Base-by-base conservation (phyloP, 2,113 vertebrate genomes). In the Lepidothrix coronata region DNA sequence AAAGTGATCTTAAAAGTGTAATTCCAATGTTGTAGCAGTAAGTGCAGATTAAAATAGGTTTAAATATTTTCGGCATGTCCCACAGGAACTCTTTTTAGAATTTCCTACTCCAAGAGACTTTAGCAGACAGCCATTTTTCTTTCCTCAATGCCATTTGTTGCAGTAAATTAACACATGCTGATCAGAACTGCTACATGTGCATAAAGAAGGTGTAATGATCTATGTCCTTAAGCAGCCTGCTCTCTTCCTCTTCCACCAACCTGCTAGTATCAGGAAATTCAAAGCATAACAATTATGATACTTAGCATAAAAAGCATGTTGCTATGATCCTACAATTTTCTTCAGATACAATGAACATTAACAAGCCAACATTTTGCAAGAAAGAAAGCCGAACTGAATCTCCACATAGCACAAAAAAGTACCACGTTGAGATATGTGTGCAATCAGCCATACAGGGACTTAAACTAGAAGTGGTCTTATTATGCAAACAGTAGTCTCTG, bases 401-500 rank as follows among this genome's bases (percentile, higher is more conserved):
- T 95, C 76, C 94, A 91, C 68, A 89, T 8, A 52, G 58, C 84
- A 70, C 73, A 82, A 93, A 96, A 95, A 95, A 75, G 44, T 71
- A 95, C 83, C 90, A 23, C 2, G 6, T 82, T 94, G 65, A 44
- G 11, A 95, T 85, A 92, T 18, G 31, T 93, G 96, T 96, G 96
- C 95, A 97, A 95, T 97, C 97, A 97, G 72, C 94, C 96, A 92
- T 97, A 95, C 84, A 95, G 81, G 65, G 81, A 97, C 57, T 97
- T 96, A 96, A 97, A 97, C 85, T 93, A 96, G 97, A 97, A 97
- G 92, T 94, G 57, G 59, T 96, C 82, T 97, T 97, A 97, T 98
- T 98, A 98, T 97, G 97, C 97, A 97, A 98, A 98, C 94, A 96
- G 68, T 78, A 96, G 94, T 94, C 67, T 94, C 96, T 90, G 83